Base-by-base conservation (phyloP, 2,797 vertebrate genomes). In the Thripadectes ignobilis region DNA sequence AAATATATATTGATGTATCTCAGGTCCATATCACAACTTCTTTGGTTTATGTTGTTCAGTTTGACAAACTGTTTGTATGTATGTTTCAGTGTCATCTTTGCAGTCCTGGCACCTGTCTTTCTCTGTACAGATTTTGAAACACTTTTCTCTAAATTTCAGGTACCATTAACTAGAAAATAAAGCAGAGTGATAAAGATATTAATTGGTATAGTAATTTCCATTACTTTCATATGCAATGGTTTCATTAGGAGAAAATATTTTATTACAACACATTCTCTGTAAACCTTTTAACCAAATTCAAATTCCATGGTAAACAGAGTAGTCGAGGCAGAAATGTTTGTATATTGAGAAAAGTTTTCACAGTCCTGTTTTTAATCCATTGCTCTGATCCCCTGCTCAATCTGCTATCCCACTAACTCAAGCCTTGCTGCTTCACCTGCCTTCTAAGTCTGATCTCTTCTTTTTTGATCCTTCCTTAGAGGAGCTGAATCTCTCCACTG, bases 381-480 rank as follows among this genome's bases (percentile, higher is more conserved):
- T 85, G 43, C 26, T 74, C 36, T 43, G 45, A 59, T 58, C 1
- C 16, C 12, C 6, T 74, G n/a, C 16, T 82, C 0, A 1, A 5
- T 14, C 11, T 65, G 11, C n/a, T 75, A 81, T 20, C 18, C 14
- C 18, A 52, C 10, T 8, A 7, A 7, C 21, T 62, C 39, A 79
- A 59, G 39, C 12, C 69, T 79, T 7, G 1, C 10, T 0, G 0
- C 12, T 72, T 74, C 1, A 1, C 30, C 32, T 75, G 24, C 14
- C 24, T 79, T 39, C 41, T 72, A 13, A 10, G 18, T 38, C 20
- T 63, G 9, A 85, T 22, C 8, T 63, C 45, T 62, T 58, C 21
- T 78, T 34, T 78, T 39, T 65, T 46, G 14, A 57, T 79, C 17
- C 4, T 67, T 82, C 18, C 24, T 65, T 68, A 43, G 13, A 65